Evolutionary conservation across 1,140 invertebrate genomes (phyloP).

Genomic region (Lucilia cuprina): DNA sequence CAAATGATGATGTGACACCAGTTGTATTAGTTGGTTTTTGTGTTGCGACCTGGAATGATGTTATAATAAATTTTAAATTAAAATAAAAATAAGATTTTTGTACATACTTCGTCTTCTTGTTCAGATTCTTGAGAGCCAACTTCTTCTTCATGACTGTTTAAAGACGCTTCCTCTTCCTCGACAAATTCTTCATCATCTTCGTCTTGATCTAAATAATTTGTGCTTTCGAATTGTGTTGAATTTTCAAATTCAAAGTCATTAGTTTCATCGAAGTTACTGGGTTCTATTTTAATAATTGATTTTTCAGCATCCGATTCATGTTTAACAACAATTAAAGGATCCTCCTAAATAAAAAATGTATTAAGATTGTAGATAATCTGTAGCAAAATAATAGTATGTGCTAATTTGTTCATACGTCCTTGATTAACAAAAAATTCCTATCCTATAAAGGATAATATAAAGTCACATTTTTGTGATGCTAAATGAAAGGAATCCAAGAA

Average conservation of each 20-base stretch:
- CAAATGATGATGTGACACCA: not conserved
- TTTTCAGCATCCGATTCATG: not conserved
- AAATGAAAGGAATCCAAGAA: no score
- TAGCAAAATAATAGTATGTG: no score
- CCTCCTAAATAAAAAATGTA: not conserved
- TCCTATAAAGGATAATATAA: no score
- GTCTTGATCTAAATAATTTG: not conserved
- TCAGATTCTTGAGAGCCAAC: not conserved
- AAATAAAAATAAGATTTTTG: not conserved
- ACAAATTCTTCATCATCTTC: not conserved
- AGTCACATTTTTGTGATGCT: no score
- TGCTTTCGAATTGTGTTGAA: not conserved
- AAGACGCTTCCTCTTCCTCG: not conserved
- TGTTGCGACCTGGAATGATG: not conserved
- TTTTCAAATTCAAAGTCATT: not conserved
- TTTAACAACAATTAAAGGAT: not conserved
- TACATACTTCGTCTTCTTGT: not conserved
- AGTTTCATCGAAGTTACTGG: not conserved
- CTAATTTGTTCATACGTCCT: no score
- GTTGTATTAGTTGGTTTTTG: not conserved
- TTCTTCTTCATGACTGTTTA: not conserved
- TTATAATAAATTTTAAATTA: no score
- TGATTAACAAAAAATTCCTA: no score
- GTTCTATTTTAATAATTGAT: not conserved
- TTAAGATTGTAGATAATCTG: not conserved